A percentile compares a stretch with the other conserved stretches of the same genome.
Evolutionary conservation across 1,140 invertebrate species (phyloP).

Genomic region (Caerostris extrusa): DNA sequence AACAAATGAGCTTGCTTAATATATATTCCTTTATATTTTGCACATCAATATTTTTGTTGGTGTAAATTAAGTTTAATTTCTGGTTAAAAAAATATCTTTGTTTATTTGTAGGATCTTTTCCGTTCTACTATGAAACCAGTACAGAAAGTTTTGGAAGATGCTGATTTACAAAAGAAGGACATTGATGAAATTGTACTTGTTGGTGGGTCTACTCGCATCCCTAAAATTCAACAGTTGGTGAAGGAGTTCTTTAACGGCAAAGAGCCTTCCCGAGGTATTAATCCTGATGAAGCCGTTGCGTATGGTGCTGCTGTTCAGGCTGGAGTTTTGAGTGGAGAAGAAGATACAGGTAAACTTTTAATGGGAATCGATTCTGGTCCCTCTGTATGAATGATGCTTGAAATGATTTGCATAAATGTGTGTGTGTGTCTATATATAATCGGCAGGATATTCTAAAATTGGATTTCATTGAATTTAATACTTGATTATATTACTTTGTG

Average conservation of each 20-base stretch:
- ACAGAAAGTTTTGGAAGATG: constrained; percentile 98
- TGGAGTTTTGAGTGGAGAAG: constrained; percentile 87
- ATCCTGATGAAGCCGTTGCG: constrained; percentile 98
- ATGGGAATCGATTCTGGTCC: too few species aligned
- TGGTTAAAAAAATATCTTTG: neutral
- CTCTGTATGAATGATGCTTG: too few species aligned
- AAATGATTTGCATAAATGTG: too few species aligned
- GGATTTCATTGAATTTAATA: too few species aligned
- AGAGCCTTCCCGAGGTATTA: constrained; percentile 98
- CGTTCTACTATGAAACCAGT: constrained; percentile 99
- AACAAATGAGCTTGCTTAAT: too few species aligned
- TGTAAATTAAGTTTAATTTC: too few species aligned
- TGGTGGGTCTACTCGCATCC: constrained; percentile 99
- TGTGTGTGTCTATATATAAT: too few species aligned
- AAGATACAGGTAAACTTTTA: constrained; percentile 79
- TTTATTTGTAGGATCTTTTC: constrained; percentile 90
- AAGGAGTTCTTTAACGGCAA: constrained; percentile 99
- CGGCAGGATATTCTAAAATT: too few species aligned
- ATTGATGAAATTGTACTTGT: constrained; percentile 99
- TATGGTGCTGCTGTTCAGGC: constrained; percentile 99
- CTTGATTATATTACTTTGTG: too few species aligned
- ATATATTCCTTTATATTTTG: too few species aligned
- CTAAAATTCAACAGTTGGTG: constrained; percentile 98
- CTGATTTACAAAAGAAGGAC: constrained; percentile 99
- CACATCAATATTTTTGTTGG: too few species aligned